A percentile compares a stretch with the other conserved stretches of the same genome.
phyloP scores from a whole-genome alignment of 2,113 vertebrate genomes.

The Cranoglanis bouderius region DNA sequence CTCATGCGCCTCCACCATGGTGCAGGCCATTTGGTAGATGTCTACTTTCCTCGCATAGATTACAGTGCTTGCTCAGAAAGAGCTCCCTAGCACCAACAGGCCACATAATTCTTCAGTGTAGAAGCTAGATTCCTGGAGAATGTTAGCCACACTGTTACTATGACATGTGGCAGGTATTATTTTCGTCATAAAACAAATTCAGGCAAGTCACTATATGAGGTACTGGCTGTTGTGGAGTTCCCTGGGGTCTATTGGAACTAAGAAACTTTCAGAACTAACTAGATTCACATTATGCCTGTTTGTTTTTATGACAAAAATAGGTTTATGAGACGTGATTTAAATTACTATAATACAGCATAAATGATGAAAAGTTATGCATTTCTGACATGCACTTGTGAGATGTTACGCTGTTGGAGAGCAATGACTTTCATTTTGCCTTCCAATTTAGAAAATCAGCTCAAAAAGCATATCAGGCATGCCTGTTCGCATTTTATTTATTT shows the following conservation, averaged over 20 bases:
- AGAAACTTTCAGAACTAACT: background rate
- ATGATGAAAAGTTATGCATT: background rate
- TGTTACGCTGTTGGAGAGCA: background rate
- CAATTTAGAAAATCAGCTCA: background rate
- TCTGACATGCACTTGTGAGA: background rate
- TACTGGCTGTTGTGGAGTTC: background rate
- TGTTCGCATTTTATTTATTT: background rate
- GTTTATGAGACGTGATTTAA: background rate
- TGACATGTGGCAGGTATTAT: background rate
- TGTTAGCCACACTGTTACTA: background rate
- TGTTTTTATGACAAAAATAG: background rate
- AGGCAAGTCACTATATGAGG: background rate
- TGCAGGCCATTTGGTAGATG: background rate
- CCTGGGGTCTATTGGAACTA: background rate
- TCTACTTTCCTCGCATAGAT: background rate
- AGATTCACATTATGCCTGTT: background rate
- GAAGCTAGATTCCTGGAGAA: background rate
- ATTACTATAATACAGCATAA: background rate
- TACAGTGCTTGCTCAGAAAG: background rate
- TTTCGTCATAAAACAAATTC: background rate
- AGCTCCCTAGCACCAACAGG: background rate
- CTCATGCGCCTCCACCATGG: background rate
- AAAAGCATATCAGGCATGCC: background rate
- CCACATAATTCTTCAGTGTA: background rate
- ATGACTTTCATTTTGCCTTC: background rate